Conservation (phyloP, 2,797 vertebrate species). For the Denticeps clupeoides region DNA sequence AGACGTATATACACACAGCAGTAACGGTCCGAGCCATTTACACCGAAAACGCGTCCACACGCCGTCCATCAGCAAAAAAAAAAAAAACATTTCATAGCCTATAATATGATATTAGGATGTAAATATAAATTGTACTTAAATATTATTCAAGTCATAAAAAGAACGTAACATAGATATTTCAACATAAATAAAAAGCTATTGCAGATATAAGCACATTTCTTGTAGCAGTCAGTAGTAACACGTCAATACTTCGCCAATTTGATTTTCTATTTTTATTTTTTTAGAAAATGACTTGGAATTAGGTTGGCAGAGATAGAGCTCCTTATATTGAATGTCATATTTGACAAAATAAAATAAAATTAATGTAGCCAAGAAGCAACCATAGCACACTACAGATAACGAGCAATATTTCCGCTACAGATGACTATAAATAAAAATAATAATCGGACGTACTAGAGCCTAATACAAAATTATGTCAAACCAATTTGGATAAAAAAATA, state of each 20-base stretch:
- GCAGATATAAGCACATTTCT: background rate
- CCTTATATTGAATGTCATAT: conserved; percentile 20
- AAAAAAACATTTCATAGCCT: too few relatives aligned
- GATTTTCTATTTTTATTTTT: background rate
- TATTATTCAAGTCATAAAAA: conserved; percentile 22
- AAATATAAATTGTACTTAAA: conserved; percentile 18
- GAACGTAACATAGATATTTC: conserved; percentile 14
- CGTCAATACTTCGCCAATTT: background rate
- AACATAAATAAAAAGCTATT: conserved; percentile 21
- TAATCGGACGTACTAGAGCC: conserved; percentile 45
- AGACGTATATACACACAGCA: conserved; percentile 80
- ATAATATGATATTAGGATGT: conserved; percentile 30
- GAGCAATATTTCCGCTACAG: conserved; percentile 33
- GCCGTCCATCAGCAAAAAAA: too few relatives aligned
- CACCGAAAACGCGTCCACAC: too few relatives aligned
- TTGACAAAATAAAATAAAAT: conserved; percentile 10
- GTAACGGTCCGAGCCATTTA: conserved; percentile 66
- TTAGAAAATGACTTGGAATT: background rate
- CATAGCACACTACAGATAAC: conserved; percentile 29
- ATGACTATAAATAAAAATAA: conserved; percentile 47
- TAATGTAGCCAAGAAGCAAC: conserved; percentile 18
- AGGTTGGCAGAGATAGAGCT: conserved; percentile 22
- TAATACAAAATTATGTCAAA: conserved; percentile 34
- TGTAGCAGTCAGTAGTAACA: background rate
- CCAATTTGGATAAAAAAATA: conserved; percentile 30